phyloP scores from a whole-genome alignment of 2,113 vertebrate species.

The Albula glossodonta region DNA sequence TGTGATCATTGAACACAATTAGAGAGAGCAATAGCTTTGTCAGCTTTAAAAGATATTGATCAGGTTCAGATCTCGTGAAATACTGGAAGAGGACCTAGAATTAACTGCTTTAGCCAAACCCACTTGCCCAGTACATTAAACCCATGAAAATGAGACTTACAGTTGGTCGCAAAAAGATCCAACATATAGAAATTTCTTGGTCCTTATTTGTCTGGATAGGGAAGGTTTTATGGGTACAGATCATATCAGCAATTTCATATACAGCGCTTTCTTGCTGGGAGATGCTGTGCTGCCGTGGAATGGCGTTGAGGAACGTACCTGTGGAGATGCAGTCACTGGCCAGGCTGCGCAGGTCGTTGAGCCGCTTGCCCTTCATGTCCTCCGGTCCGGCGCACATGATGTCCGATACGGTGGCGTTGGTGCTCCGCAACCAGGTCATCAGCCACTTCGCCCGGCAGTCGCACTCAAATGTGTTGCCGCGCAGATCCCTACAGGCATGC shows the following conservation, averaged over 20 bases:
- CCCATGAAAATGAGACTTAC: too few species aligned
- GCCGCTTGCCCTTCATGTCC: constrained; percentile 88
- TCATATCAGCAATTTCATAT: too few species aligned
- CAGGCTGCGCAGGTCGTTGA: constrained; percentile 86
- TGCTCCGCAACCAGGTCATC: constrained; percentile 95
- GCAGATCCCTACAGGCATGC: constrained; percentile 79
- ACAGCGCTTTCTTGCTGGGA: too few species aligned
- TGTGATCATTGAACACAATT: not conserved
- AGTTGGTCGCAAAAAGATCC: too few species aligned
- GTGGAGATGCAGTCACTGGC: constrained; percentile 89
- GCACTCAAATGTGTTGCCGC: constrained; percentile 94
- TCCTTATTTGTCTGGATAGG: too few species aligned
- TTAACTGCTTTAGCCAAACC: not conserved
- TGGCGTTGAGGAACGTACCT: constrained; percentile 66
- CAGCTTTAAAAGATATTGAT: not conserved
- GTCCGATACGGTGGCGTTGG: constrained; percentile 93
- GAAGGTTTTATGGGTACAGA: too few species aligned
- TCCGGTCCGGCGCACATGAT: constrained; percentile 84
- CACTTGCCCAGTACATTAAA: too few species aligned
- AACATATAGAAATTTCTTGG: too few species aligned
- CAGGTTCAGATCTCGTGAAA: not conserved
- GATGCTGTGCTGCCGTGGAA: too few species aligned
- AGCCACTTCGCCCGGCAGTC: constrained; percentile 96
- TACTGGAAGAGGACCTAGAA: not conserved
- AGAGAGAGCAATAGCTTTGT: not conserved